These are phyloP conservation scores for Bombus impatiens DNA, from an alignment of 1,140 invertebrate genomes.

Conservation along the genomic window DNA sequence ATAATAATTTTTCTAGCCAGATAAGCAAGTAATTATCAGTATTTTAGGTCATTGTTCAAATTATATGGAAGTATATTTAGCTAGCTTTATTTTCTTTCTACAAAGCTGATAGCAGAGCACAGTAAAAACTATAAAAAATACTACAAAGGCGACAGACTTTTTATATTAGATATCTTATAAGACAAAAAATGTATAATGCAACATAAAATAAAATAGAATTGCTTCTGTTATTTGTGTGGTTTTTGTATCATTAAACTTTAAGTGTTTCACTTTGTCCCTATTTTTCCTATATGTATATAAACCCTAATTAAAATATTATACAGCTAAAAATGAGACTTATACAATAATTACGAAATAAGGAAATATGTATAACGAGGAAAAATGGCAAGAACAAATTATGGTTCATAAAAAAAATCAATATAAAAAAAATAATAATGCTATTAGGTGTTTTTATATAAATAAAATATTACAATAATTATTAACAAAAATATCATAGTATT, in stretches of 20 bases:
- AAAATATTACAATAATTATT: constrained; percentile 74
- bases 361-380: constrained; percentile 33
- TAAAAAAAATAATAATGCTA: constrained; percentile 57
- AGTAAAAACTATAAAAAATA: too few relatives aligned
- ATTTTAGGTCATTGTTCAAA: too few relatives aligned
- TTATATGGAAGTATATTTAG: background rate
- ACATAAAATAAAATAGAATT: background rate
- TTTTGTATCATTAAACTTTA: background rate
- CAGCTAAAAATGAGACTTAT: background rate
- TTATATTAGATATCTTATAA: background rate
- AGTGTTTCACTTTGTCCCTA: background rate
- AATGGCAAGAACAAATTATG: constrained; percentile 27
- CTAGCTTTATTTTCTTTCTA: background rate
- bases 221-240: background rate
- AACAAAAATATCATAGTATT: constrained; percentile 68
- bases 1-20: background rate
- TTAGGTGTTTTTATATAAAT: constrained; percentile 75
- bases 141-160: background rate
- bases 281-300: constrained; percentile 15
- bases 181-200: too few relatives aligned
- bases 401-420: constrained; percentile 33
- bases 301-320: constrained; percentile 13
- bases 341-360: background rate
- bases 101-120: too few relatives aligned
- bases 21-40: background rate